Base-by-base conservation (phyloP, 2,797 vertebrate genomes). In the Pagetopsis macropterus region DNA sequence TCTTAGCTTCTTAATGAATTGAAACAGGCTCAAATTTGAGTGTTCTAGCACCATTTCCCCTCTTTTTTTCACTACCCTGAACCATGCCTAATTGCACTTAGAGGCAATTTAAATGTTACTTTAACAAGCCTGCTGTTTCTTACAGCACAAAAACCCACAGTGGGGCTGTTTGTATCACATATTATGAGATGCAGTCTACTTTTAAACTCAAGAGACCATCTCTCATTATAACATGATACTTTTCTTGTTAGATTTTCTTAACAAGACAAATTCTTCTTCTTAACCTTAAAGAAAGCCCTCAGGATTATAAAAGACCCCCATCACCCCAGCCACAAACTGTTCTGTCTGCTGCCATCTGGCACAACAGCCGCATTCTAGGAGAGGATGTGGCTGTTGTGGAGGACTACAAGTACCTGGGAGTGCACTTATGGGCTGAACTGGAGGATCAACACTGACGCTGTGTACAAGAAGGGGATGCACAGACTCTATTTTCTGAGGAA, bases 71-170 rank as follows among this genome's bases (percentile, higher is more conserved):
- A 52, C 59, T 67, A 33, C 33, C 52, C 50, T 67, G 72, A 75
- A 72, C 78, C 70, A 74, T 57, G 21, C 55, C 41, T 84, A 70
- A 82, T 78, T 83, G 74, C 45, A 66, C 63, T 75, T 84, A 27
- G 27, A 72, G 75, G 71, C 52, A 75, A 75, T 84, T 81, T 75
- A 58, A 68, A 78, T 76, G 58, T 68, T 50, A 61, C 64, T 70
- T 84, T 86, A 86, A 79, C 78, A 80, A 87, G 72, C 72, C 40
- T 81, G 67, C 71, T 79, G 68, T 58, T 69, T 65, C 67, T 13
- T 8, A 62, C 63, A 49, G 49, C 59, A 81, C 66, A 76, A 72
- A 76, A 74, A 58, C 61, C 60, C 66, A 77, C 65, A 0, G 17
- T 2, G 1, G 50, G 65, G 65, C 52, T 72, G 65, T 85, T 83